Conservation (phyloP, 2,113 vertebrate species). For the Dipodomys ordii region DNA sequence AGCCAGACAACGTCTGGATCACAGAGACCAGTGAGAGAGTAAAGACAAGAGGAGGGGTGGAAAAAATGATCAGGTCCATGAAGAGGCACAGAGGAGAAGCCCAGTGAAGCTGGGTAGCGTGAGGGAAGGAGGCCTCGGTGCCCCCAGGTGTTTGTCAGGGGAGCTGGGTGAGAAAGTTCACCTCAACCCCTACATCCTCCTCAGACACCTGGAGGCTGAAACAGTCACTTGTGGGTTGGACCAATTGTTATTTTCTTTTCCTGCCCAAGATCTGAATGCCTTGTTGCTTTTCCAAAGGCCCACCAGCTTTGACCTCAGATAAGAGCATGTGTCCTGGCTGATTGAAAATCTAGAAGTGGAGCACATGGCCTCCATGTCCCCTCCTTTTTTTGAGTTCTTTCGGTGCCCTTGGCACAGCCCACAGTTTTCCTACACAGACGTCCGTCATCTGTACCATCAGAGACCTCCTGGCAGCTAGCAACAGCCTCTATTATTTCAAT, state of each 20-base stretch:
- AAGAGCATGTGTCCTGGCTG: background rate
- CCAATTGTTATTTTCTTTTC: background rate
- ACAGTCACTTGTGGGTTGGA: background rate
- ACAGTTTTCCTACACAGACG: background rate
- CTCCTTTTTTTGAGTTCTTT: background rate
- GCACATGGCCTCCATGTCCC: background rate
- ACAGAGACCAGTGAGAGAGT: too few species aligned
- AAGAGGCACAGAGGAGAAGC: background rate
- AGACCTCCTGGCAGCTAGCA: slow-evolving; percentile 24
- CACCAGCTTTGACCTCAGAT: background rate
- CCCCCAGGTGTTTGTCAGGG: background rate
- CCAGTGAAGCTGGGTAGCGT: background rate
- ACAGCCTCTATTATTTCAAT: slow-evolving; percentile 44
- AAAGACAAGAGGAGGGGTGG: too few species aligned
- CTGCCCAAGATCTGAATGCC: background rate
- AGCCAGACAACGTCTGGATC: background rate
- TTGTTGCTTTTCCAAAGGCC: slow-evolving; percentile 7
- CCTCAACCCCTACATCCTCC: background rate
- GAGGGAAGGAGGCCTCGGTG: background rate
- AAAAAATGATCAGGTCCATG: background rate
- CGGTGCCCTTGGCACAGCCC: background rate
- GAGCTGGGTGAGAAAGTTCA: background rate
- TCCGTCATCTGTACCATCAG: slow-evolving; percentile 25
- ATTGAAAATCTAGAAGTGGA: slow-evolving; percentile 15
- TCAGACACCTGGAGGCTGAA: background rate